Evolutionary conservation across 2,888 invertebrate species (phyloP).

Genomic region (Tetropium fuscum): DNA sequence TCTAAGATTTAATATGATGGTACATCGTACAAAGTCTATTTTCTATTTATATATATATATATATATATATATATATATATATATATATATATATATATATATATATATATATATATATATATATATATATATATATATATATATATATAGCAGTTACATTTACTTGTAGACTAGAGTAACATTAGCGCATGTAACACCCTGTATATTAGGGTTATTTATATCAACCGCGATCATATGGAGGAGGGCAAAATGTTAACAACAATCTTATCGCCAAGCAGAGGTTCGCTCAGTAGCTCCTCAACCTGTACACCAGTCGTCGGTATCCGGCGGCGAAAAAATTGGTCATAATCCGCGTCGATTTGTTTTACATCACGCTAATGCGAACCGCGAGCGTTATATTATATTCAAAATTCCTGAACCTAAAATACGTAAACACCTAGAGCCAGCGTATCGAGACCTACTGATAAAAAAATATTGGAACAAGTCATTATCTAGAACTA

Average conservation of each 20-base stretch:
- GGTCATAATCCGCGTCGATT: too few species aligned
- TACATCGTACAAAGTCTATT: too few species aligned
- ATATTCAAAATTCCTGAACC: too few species aligned
- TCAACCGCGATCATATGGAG: conserved; percentile 10
- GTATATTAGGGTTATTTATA: neutral
- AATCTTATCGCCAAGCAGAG: conserved; percentile 18
- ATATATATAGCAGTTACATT: neutral
- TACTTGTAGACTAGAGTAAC: neutral
- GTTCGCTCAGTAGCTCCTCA: conserved; percentile 5
- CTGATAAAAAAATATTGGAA: conserved; percentile 19
- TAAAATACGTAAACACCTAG: too few species aligned
- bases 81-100: too few species aligned
- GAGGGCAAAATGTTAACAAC: conserved; percentile 23
- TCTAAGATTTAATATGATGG: too few species aligned
- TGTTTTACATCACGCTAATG: too few species aligned
- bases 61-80: too few species aligned
- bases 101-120: too few species aligned
- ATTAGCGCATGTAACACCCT: neutral
- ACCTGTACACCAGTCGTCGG: conserved; percentile 3
- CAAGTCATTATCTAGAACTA: conserved; percentile 19
- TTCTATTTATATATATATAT: too few species aligned
- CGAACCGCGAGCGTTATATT: conserved; percentile 1
- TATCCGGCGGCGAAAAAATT: too few species aligned
- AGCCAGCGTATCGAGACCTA: neutral
- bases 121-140: too few species aligned